Conservation (phyloP, 2,113 vertebrate species). For the Urocitellus parryii region DNA sequence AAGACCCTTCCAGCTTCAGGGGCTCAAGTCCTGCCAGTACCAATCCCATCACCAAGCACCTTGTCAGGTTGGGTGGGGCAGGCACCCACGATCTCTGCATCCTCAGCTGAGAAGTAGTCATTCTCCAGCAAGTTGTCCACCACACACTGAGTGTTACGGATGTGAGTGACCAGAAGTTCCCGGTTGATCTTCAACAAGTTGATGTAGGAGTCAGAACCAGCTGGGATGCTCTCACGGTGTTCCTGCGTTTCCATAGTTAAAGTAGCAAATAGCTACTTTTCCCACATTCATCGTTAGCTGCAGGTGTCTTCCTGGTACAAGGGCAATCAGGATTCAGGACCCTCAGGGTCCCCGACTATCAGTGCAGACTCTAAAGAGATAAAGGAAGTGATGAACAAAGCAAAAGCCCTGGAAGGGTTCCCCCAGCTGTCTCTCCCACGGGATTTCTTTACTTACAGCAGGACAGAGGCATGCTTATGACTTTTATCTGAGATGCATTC, state of each 20-base stretch:
- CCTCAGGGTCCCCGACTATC: not conserved
- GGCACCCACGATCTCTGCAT: slow-evolving; percentile 92
- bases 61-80: slow-evolving; percentile 92
- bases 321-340: not conserved
- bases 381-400: not conserved
- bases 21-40: rapidly evolving
- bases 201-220: slow-evolving; percentile 61
- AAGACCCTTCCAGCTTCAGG: not conserved
- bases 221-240: slow-evolving; percentile 41
- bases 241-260: slow-evolving; percentile 81
- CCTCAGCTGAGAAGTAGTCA: slow-evolving; percentile 93
- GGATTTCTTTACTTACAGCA: not conserved
- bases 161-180: slow-evolving; percentile 92
- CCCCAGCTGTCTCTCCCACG: not conserved
- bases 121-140: slow-evolving; percentile 93
- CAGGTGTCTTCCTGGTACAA: not conserved
- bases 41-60: slow-evolving; percentile 81
- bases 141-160: slow-evolving; percentile 93
- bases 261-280: slow-evolving; percentile 19
- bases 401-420: not conserved
- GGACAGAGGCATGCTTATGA: not conserved
- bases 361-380: not conserved
- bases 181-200: slow-evolving; percentile 89
- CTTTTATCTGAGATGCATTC: not conserved
- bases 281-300: slow-evolving; percentile 79